A percentile compares a stretch with the other conserved stretches of the same genome.
phyloP scores from a whole-genome alignment of 2,113 vertebrate genomes.

The Pantherophis guttatus region DNA sequence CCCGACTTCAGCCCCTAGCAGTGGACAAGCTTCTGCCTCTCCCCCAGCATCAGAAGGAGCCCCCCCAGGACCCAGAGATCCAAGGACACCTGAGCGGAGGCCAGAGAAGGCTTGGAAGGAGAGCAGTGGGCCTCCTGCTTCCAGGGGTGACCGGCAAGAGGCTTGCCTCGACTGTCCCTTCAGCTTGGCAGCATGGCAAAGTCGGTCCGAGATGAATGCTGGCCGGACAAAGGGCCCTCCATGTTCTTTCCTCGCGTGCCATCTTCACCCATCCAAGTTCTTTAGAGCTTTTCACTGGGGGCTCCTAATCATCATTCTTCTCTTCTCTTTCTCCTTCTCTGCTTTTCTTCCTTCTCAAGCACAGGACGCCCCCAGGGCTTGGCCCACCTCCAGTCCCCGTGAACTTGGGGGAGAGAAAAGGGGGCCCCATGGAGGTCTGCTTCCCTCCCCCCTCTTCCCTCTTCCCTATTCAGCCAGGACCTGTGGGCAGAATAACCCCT shows the following conservation, averaged over 20 bases:
- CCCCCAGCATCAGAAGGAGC: neutral
- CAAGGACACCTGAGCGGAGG: neutral
- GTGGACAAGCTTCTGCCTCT: neutral
- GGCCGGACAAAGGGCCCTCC: conserved; percentile 41
- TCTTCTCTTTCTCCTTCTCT: neutral
- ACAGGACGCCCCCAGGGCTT: conserved; percentile 46
- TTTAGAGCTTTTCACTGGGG: conserved; percentile 53
- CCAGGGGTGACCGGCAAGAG: conserved; percentile 10
- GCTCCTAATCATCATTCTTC: conserved; percentile 60
- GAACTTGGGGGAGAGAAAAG: conserved; percentile 49
- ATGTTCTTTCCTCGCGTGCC: conserved; percentile 5
- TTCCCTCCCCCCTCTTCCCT: conserved; percentile 24
- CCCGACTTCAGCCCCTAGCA: neutral
- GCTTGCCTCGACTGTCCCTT: conserved; percentile 35
- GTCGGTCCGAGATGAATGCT: conserved; percentile 56
- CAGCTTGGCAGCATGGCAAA: conserved; percentile 47
- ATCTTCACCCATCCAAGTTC: conserved; percentile 39
- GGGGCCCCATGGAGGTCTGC: neutral
- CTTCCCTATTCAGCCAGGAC: conserved; percentile 59
- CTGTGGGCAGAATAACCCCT: conserved; percentile 65
- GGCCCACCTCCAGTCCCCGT: conserved; percentile 52
- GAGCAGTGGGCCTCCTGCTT: neutral
- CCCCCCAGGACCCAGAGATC: neutral
- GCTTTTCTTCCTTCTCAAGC: conserved; percentile 45
- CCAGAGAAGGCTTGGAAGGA: neutral